These are phyloP conservation scores for Poeciliopsis paucimaculata DNA, from an alignment of 2,797 vertebrate species.

Conservation along the genomic window DNA sequence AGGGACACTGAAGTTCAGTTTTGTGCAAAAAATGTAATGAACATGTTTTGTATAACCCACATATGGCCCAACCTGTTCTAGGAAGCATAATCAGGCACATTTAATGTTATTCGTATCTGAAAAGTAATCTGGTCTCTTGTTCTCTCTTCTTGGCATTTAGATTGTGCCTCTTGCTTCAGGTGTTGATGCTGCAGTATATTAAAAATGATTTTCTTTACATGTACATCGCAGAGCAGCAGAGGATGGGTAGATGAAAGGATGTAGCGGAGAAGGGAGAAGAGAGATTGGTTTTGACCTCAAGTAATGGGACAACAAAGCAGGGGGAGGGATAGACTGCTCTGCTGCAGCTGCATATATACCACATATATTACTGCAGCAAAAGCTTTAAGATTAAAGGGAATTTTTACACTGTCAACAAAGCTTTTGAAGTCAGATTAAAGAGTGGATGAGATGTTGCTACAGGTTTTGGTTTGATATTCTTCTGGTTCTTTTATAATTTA, in stretches of 20 bases:
- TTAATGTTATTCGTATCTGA: background rate
- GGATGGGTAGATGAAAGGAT: slow-evolving; percentile 35
- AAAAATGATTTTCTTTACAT: slow-evolving; percentile 4
- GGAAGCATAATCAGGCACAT: no score
- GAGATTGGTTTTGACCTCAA: slow-evolving; percentile 69
- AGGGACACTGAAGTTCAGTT: background rate
- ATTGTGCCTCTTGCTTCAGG: background rate
- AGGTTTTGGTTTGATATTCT: background rate
- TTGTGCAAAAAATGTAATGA: no score
- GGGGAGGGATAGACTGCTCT: slow-evolving; percentile 14
- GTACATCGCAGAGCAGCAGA: slow-evolving; percentile 15
- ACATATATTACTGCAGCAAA: background rate
- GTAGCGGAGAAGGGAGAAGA: slow-evolving; percentile 37
- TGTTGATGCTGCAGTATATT: slow-evolving; percentile 2
- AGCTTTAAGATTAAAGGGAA: background rate
- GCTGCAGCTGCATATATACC: background rate
- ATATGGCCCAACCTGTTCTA: no score
- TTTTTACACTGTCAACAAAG: background rate
- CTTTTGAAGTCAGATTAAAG: background rate
- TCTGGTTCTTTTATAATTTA: background rate
- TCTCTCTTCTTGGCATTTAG: background rate
- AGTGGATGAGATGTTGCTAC: background rate
- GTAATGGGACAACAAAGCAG: slow-evolving; percentile 56
- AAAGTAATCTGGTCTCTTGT: background rate
- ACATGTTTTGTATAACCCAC: no score